Percentiles rank a stretch among this genome's conserved stretches.
Evolutionary conservation across 2,888 invertebrate genomes (phyloP).

Genomic region (Encarsia formosa): DNA sequence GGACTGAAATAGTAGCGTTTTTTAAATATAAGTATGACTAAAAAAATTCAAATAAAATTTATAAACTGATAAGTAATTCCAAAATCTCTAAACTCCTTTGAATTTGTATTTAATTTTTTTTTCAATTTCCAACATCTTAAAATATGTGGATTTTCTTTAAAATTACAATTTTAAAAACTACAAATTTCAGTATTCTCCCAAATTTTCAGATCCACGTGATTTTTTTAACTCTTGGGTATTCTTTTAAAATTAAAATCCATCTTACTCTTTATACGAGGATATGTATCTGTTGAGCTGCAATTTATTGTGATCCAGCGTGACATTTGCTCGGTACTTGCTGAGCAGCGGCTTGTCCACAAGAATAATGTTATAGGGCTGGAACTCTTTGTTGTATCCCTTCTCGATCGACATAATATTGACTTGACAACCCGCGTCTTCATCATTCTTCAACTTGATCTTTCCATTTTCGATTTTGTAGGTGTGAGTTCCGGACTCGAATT

Average conservation of each 20-base stretch:
- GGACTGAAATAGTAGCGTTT: too few relatives aligned
- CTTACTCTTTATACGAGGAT: conserved; percentile 36
- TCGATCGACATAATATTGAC: conserved; percentile 33
- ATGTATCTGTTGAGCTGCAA: conserved; percentile 31
- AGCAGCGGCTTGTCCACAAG: conserved; percentile 34
- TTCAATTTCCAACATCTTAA: too few relatives aligned
- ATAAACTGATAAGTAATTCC: too few relatives aligned
- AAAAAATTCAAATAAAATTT: too few relatives aligned
- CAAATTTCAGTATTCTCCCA: too few relatives aligned
- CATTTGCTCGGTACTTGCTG: conserved; percentile 25
- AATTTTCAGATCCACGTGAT: too few relatives aligned
- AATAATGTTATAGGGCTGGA: conserved; percentile 34
- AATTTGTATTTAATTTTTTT: too few relatives aligned
- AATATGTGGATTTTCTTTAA: too few relatives aligned
- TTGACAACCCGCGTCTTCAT: conserved; percentile 25
- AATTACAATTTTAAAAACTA: too few relatives aligned
- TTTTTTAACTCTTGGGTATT: too few relatives aligned
- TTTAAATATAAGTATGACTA: too few relatives aligned
- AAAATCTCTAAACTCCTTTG: too few relatives aligned
- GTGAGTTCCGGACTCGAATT: conserved; percentile 10
- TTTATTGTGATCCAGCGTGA: background rate
- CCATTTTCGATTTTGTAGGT: conserved; percentile 13
- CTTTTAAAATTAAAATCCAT: conserved; percentile 4
- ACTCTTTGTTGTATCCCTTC: conserved; percentile 37
- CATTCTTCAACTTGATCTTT: conserved; percentile 11